Evolutionary conservation across 92 coral and sea anemone genomes (phyloP).

Genomic region (Nematostella vectensis): DNA sequence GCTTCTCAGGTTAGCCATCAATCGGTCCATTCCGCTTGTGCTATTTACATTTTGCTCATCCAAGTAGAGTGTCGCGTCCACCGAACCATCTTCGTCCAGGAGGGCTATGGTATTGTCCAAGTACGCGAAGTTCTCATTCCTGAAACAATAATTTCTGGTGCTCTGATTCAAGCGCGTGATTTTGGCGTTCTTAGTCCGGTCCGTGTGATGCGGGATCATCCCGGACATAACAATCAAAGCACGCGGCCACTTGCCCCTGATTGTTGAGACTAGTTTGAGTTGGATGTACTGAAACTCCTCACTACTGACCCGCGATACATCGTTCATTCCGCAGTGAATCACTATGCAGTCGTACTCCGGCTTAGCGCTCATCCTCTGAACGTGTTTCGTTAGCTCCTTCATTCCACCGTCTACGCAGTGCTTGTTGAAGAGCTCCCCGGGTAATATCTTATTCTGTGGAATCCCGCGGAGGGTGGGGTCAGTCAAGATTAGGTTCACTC

Average conservation of each 20-base stretch:
- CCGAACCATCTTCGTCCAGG: background rate
- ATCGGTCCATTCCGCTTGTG: background rate
- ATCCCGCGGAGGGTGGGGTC: background rate
- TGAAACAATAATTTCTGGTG: background rate
- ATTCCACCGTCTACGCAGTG: constrained; percentile 5
- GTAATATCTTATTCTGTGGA: background rate
- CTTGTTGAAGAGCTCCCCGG: background rate
- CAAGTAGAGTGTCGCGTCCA: background rate
- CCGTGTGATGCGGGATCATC: background rate
- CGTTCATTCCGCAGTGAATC: background rate
- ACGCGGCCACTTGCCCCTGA: background rate
- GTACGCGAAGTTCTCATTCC: background rate
- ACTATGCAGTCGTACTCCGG: background rate
- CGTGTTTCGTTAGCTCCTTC: constrained; percentile 1
- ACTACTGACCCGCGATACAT: constrained; percentile 1
- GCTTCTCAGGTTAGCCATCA: background rate
- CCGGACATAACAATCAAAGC: constrained; percentile 1
- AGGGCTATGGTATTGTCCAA: background rate
- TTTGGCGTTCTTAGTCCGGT: background rate
- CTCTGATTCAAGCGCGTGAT: background rate
- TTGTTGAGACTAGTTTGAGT: background rate
- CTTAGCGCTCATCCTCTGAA: background rate
- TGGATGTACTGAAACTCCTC: constrained; percentile 1
- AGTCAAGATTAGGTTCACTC: background rate
- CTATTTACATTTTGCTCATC: background rate